These are phyloP conservation scores for Melitaea cinxia DNA, from an alignment of 1,140 invertebrate species.

Conservation along the genomic window DNA sequence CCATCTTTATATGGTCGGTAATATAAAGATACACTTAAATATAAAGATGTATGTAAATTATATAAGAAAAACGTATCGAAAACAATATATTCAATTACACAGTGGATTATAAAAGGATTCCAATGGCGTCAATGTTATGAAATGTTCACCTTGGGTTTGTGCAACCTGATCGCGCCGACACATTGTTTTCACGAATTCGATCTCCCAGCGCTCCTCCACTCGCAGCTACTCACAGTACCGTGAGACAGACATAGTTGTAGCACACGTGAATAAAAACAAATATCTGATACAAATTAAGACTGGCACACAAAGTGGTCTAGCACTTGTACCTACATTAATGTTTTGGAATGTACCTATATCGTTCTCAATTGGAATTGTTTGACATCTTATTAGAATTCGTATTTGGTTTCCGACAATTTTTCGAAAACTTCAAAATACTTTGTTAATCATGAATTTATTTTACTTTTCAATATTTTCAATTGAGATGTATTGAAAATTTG, in stretches of 20 bases:
- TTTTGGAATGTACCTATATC: not conserved
- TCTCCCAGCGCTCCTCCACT: constrained; percentile 31
- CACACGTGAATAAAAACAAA: too few relatives aligned
- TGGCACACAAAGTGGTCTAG: too few relatives aligned
- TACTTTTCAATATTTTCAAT: too few relatives aligned
- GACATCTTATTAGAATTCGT: too few relatives aligned
- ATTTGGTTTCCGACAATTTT: too few relatives aligned
- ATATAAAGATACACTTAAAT: not conserved
- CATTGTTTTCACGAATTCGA: constrained; percentile 50
- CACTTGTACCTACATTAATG: not conserved
- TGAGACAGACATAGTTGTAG: constrained; percentile 29
- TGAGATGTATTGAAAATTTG: too few relatives aligned
- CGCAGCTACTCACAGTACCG: constrained; percentile 28
- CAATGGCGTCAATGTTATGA: constrained; percentile 56
- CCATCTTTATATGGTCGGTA: too few relatives aligned
- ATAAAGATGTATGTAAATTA: not conserved
- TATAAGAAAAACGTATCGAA: not conserved
- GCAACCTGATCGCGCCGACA: constrained; percentile 51
- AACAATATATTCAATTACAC: constrained; percentile 40
- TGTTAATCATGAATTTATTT: too few relatives aligned
- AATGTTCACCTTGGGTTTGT: constrained; percentile 62
- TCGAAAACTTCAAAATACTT: too few relatives aligned
- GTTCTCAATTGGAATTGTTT: not conserved
- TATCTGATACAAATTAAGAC: constrained; percentile 5
- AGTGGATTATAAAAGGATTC: constrained; percentile 42